These are phyloP conservation scores for Grus americana DNA, from an alignment of 2,113 vertebrate species.

Conservation along the genomic window DNA sequence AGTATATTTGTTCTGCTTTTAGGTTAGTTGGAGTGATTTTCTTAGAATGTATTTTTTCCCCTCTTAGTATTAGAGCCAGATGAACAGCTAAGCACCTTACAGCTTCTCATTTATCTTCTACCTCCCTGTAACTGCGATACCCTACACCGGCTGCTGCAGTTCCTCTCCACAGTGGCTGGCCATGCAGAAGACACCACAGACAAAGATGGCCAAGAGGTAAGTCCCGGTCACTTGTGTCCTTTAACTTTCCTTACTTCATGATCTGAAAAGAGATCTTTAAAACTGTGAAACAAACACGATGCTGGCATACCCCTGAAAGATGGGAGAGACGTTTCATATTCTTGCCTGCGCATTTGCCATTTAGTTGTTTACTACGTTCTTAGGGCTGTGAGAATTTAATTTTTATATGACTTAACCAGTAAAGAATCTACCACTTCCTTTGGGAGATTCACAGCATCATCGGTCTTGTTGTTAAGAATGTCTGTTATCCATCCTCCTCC, in stretches of 20 bases:
- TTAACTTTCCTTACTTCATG: not conserved
- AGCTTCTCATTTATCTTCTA: constrained; percentile 94
- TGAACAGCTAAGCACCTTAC: constrained; percentile 84
- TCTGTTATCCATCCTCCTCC: not conserved
- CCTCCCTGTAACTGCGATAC: constrained; percentile 97
- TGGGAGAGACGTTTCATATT: not conserved
- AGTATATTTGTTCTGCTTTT: constrained; percentile 24
- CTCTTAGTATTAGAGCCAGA: constrained; percentile 87
- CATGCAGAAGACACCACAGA: constrained; percentile 84
- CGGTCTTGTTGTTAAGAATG: not conserved
- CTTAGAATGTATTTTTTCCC: constrained; percentile 55
- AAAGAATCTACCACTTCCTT: not conserved
- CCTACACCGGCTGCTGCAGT: constrained; percentile 89
- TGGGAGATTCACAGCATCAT: not conserved
- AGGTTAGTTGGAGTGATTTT: constrained; percentile 44
- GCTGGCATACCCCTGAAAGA: not conserved
- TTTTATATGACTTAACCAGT: not conserved
- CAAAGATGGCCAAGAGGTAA: constrained; percentile 86
- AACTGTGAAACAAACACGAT: not conserved
- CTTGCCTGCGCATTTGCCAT: not conserved
- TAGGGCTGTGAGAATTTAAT: not conserved
- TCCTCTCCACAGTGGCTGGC: constrained; percentile 89
- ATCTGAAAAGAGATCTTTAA: not conserved
- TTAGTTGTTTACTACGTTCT: not conserved
- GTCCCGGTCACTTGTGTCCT: not conserved